Percentiles rank a stretch among this genome's conserved stretches.
These are phyloP conservation scores for Cosmopolites sordidus DNA, from an alignment of 2,888 invertebrate species.

Conservation along the genomic window DNA sequence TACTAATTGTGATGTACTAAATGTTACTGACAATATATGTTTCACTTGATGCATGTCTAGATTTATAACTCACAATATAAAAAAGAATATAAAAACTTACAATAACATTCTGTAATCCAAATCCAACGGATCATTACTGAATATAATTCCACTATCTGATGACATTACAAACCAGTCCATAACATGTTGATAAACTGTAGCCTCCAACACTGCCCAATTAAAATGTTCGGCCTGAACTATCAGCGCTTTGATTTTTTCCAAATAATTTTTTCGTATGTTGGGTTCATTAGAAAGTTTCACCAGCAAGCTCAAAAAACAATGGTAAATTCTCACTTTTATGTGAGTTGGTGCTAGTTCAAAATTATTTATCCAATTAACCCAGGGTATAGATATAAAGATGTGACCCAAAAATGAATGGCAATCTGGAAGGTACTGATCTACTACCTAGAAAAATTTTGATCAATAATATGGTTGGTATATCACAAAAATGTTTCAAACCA, in stretches of 20 bases:
- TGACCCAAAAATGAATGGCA: conserved; percentile 68
- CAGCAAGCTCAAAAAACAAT: conserved; percentile 63
- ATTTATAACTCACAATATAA: too few species aligned
- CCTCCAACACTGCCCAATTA: conserved; percentile 63
- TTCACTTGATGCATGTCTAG: too few species aligned
- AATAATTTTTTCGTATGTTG: conserved; percentile 57
- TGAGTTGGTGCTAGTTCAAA: conserved; percentile 47
- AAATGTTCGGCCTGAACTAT: conserved; percentile 59
- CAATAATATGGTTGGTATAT: not conserved
- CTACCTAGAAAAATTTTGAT: conserved; percentile 46
- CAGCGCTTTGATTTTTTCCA: conserved; percentile 45
- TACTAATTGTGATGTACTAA: too few species aligned
- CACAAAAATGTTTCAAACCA: not conserved
- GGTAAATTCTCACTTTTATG: conserved; percentile 51
- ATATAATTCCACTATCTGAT: conserved; percentile 64
- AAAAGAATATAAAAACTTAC: conserved; percentile 43
- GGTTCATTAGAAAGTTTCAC: conserved; percentile 71
- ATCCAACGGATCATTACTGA: conserved; percentile 53
- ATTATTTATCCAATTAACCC: conserved; percentile 60
- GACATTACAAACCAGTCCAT: conserved; percentile 72
- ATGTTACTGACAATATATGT: too few species aligned
- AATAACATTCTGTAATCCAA: conserved; percentile 58
- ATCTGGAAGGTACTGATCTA: conserved; percentile 63
- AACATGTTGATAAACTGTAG: conserved; percentile 59
- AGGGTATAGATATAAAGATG: conserved; percentile 64